phyloP scores from a whole-genome alignment of 2,113 vertebrate species.

The Scomber scombrus region DNA sequence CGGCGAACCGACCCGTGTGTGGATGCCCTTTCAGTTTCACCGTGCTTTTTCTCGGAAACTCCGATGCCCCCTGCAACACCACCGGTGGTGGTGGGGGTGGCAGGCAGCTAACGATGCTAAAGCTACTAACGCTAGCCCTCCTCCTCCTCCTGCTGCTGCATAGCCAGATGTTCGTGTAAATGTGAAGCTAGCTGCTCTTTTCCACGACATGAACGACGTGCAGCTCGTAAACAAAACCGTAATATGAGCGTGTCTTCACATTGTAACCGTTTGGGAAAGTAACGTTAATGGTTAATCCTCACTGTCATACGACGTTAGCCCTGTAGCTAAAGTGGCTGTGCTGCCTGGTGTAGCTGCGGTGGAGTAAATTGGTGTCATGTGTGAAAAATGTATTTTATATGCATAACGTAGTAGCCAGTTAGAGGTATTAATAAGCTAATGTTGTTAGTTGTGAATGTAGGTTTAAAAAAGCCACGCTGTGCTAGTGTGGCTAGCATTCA shows the following conservation, averaged over 20 bases:
- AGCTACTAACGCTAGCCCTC: slow-evolving; percentile 63
- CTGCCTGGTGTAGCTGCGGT: slow-evolving; percentile 31
- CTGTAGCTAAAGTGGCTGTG: slow-evolving; percentile 35
- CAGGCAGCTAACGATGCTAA: slow-evolving; percentile 76
- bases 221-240: neutral
- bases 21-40: neutral
- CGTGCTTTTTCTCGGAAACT: slow-evolving; percentile 23
- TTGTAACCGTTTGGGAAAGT: neutral
- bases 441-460: neutral
- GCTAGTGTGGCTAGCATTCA: too few species aligned
- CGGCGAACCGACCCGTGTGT: accelerated
- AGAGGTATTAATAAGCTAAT: too few species aligned
- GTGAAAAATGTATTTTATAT: neutral
- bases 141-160: slow-evolving; percentile 42
- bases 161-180: slow-evolving; percentile 48
- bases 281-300: slow-evolving; percentile 36
- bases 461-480: neutral
- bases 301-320: slow-evolving; percentile 58
- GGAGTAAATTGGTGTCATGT: slow-evolving; percentile 43
- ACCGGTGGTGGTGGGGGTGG: slow-evolving; percentile 56
- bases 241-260: neutral
- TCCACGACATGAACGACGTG: neutral
- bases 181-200: neutral
- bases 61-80: slow-evolving; percentile 68
- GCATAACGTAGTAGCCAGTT: neutral